Evolutionary conservation across 2,113 vertebrate genomes (phyloP).

Genomic region (Australoheros scitulus): DNA sequence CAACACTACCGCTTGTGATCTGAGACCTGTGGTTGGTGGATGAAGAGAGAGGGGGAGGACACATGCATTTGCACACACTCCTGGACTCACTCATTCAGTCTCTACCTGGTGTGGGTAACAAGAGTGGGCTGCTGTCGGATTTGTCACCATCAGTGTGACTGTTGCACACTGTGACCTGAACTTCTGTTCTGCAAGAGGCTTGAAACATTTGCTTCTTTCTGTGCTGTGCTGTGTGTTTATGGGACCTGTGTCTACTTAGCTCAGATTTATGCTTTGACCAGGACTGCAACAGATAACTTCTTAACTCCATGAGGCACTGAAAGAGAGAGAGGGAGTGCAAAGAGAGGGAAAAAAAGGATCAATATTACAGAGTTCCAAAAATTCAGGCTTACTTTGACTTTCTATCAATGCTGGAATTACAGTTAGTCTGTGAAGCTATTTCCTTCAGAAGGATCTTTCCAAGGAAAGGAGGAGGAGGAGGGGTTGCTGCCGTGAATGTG

Average conservation of each 20-base stretch:
- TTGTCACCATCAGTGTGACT: conserved; percentile 72
- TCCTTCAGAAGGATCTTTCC: conserved; percentile 38
- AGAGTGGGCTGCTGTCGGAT: conserved; percentile 53
- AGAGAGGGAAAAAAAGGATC: conserved; percentile 50
- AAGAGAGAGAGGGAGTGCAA: conserved; percentile 14
- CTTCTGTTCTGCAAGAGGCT: conserved; percentile 36
- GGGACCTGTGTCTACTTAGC: conserved; percentile 28
- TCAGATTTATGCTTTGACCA: conserved; percentile 48
- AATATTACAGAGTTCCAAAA: conserved; percentile 49
- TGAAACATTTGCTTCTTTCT: conserved; percentile 25
- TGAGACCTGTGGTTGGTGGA: conserved; percentile 48
- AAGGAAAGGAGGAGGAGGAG: conserved; percentile 18
- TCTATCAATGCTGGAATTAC: conserved; percentile 57
- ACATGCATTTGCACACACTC: conserved; percentile 27
- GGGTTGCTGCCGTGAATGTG: conserved; percentile 21
- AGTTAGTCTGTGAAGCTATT: conserved; percentile 5
- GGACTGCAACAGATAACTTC: conserved; percentile 68
- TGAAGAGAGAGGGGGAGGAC: conserved; percentile 26
- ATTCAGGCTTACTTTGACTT: conserved; percentile 51
- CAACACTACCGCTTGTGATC: conserved; percentile 60
- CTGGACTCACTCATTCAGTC: conserved; percentile 41
- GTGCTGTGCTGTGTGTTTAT: not conserved
- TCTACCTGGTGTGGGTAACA: conserved; percentile 40
- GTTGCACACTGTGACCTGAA: conserved; percentile 63
- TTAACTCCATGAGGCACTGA: conserved; percentile 18